These are phyloP conservation scores for Orchesellides sinensis DNA, from an alignment of 2,888 invertebrate genomes.

Conservation along the genomic window DNA sequence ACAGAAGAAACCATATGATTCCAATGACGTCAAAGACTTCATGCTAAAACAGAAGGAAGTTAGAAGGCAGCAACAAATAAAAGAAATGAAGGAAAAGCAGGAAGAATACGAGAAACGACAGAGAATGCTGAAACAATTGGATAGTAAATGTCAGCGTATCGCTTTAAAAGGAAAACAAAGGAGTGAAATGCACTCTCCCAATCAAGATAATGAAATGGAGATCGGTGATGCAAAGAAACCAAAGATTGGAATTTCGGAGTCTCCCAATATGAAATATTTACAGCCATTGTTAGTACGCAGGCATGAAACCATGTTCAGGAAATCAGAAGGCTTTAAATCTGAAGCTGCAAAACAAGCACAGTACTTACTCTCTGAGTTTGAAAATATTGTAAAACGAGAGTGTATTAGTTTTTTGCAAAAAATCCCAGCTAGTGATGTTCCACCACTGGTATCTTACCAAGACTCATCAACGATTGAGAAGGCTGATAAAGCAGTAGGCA, in stretches of 20 bases:
- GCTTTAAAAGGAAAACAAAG: neutral
- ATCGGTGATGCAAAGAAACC: constrained; percentile 7
- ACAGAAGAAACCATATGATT: constrained; percentile 51
- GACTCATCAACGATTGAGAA: neutral
- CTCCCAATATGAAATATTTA: constrained; percentile 33
- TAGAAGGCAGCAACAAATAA: constrained; percentile 54
- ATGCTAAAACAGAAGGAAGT: constrained; percentile 69
- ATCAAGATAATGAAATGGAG: no score
- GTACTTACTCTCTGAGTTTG: constrained; percentile 69
- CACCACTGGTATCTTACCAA: neutral
- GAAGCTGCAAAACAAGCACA: constrained; percentile 34
- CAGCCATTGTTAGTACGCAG: constrained; percentile 7
- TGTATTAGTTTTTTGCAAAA: constrained; percentile 66
- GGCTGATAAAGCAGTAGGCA: constrained; percentile 50
- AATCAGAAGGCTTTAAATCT: neutral
- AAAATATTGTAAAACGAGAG: constrained; percentile 69
- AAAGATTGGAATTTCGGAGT: neutral
- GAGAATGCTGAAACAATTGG: constrained; percentile 56
- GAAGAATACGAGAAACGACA: constrained; percentile 57
- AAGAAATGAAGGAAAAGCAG: constrained; percentile 63
- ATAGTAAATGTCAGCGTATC: constrained; percentile 63
- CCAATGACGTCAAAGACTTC: constrained; percentile 50
- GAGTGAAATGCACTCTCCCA: neutral
- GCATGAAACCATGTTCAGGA: neutral
- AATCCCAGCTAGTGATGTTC: neutral